Evolutionary conservation across 2,888 invertebrate genomes (phyloP).

Genomic region (Amiota minor): DNA sequence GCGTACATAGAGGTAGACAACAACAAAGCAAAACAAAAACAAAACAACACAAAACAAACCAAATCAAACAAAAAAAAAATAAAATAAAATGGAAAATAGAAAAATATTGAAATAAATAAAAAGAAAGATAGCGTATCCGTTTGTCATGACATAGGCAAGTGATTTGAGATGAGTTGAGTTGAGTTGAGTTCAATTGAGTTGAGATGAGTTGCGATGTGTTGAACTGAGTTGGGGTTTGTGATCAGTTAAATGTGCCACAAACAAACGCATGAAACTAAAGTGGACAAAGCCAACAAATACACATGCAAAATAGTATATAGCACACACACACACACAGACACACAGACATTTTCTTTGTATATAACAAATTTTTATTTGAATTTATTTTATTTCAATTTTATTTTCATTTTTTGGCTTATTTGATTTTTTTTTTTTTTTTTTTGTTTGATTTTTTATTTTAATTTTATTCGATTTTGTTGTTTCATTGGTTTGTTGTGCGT

Average conservation of each 20-base stretch:
- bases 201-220: too few species aligned
- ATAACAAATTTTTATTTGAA: constrained; percentile 63
- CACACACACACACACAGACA: constrained; percentile 39
- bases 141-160: neutral
- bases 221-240: neutral
- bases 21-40: neutral
- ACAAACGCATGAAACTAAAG: constrained; percentile 26
- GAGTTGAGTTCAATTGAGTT: too few species aligned
- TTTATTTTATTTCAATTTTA: constrained; percentile 54
- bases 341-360: constrained; percentile 46
- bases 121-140: neutral
- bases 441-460: constrained; percentile 33
- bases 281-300: constrained; percentile 49
- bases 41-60: neutral
- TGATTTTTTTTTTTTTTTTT: neutral
- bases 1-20: neutral
- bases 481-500: constrained; percentile 53
- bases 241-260: constrained; percentile 1
- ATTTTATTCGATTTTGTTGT: constrained; percentile 47
- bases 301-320: constrained; percentile 22
- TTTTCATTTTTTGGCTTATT: constrained; percentile 30
- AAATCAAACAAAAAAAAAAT: neutral
- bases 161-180: neutral
- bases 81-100: neutral
- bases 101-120: neutral